Evolutionary conservation across 2,113 vertebrate genomes (phyloP).

Genomic region (Pelodiscus sinensis): DNA sequence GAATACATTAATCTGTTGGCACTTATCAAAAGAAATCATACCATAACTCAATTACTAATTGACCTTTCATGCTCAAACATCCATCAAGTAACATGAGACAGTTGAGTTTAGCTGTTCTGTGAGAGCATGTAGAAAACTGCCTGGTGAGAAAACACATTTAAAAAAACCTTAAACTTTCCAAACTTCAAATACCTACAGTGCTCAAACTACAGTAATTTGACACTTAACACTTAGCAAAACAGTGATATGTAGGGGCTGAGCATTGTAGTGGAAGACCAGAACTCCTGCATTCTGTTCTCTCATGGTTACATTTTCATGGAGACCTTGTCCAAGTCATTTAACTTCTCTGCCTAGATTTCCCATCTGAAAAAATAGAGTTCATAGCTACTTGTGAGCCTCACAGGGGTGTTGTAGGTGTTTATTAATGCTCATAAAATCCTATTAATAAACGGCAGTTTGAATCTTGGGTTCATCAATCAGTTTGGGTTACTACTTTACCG

Average conservation of each 20-base stretch:
- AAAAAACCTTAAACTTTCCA: neutral
- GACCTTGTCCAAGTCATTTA: neutral
- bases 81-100: conserved; percentile 1
- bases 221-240: neutral
- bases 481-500: neutral
- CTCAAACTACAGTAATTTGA: neutral
- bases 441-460: neutral
- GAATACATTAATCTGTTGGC: conserved; percentile 43
- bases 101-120: conserved; percentile 22
- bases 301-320: neutral
- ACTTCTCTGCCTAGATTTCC: neutral
- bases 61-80: conserved; percentile 32
- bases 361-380: neutral
- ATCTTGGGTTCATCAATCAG: no score
- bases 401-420: neutral
- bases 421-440: neutral
- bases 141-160: neutral
- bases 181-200: neutral
- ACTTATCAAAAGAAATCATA: conserved; percentile 1
- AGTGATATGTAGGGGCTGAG: neutral
- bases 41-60: conserved; percentile 42
- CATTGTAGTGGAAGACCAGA: neutral
- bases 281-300: neutral
- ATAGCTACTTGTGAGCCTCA: neutral
- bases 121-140: neutral